A percentile compares a stretch with the other conserved stretches of the same genome.
phyloP scores from a whole-genome alignment of 2,888 invertebrate genomes.

The Oscheius onirici region DNA sequence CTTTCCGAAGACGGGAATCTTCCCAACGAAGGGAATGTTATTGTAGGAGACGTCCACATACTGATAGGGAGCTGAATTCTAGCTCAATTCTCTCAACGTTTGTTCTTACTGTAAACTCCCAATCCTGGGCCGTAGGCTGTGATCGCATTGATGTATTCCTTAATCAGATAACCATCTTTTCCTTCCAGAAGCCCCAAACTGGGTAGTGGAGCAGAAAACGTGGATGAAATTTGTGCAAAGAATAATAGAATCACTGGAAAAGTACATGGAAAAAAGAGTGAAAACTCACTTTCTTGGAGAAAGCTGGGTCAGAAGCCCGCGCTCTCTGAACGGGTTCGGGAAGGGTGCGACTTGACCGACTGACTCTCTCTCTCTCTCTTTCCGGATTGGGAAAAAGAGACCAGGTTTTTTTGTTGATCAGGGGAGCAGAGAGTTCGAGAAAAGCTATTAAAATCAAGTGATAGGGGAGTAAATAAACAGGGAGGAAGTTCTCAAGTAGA shows the following conservation, averaged over 20 bases:
- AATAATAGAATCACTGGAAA: conserved; percentile 12
- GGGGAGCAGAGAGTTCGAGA: background rate
- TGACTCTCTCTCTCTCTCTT: background rate
- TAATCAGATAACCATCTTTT: conserved; percentile 44
- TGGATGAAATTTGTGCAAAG: background rate
- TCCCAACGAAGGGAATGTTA: conserved; percentile 65
- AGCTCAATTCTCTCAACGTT: no score
- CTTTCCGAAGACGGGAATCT: conserved; percentile 53
- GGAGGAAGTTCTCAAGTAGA: background rate
- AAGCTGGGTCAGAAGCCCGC: background rate
- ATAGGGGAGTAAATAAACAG: background rate
- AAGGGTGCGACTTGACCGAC: background rate
- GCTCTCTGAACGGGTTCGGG: background rate
- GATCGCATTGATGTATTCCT: conserved; percentile 58
- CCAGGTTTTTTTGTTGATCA: no score
- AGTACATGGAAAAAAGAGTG: background rate
- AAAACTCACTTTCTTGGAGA: background rate
- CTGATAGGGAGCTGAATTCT: conserved; percentile 55
- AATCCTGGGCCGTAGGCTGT: conserved; percentile 66
- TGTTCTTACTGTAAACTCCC: conserved; percentile 57
- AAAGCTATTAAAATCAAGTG: background rate
- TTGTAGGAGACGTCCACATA: conserved; percentile 66
- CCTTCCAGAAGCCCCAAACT: conserved; percentile 41
- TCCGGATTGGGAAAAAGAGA: background rate
- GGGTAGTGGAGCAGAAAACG: conserved; percentile 36